Evolutionary conservation across 2,113 vertebrate species (phyloP), one percentile per base, ranked within the genome.

Genomic region (Oreochromis tanganicae): DNA sequence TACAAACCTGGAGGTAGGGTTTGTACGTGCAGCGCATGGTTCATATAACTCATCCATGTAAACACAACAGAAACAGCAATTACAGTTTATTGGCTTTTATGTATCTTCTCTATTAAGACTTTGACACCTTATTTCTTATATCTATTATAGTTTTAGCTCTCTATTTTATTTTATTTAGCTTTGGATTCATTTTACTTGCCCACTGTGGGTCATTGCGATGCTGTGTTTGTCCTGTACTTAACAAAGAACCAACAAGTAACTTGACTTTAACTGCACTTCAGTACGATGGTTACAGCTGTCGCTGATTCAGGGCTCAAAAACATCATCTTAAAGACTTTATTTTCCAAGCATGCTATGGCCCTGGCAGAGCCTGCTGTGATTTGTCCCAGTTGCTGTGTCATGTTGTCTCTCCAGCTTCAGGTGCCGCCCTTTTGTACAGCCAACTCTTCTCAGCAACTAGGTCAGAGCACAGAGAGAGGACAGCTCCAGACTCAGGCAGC

Each of bases 191-290:
- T 71, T 24, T 9, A 71, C 38, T 43, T 71, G n/a, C 8, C 21
- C 66, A 16, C 38, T 27, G 38, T 71, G 66, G 38, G 12, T 43
- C 66, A 27, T 6, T 71, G 12, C 12, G 9, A 24, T 16, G n/a
- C 5, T 0, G 3, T 71, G 38, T 43, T 43, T 4, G 66, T 27
- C 38, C 66, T 6, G n/a, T 0, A 24, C 36, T 24, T 71, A 41
- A n/a, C n/a, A 0, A 41, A 71, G 63, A 71, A 71, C n/a, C 0
- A 1, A 68, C 19, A 41, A 1, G 1, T 21, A 68, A 36, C 19
- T 38, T 38, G 61, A 68, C 63, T 41, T 68, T 68, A 41, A 41
- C n/a, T 71, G 48, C 17, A 17, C 8, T 19, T 12, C n/a, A 43
- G 38, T 4, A 71, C 3, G 12, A 24, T 43, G 21, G 38, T 16